Evolutionary conservation across 2,113 vertebrate species (phyloP).

Genomic region (Cairina moschata): DNA sequence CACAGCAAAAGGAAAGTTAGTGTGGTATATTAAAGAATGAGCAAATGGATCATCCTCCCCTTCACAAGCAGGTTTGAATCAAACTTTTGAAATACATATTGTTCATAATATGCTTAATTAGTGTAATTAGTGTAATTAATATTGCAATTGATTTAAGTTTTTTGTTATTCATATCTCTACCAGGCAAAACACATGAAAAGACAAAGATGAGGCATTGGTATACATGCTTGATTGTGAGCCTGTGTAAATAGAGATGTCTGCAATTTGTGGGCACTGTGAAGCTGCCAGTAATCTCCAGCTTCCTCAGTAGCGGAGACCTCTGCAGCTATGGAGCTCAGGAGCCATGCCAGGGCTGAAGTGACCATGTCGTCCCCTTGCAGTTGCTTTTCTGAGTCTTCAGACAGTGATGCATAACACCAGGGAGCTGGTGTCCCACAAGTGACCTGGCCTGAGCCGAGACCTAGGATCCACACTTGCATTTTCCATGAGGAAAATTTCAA

Average conservation of each 20-base stretch:
- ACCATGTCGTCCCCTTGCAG: not conserved
- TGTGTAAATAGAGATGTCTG: too few species aligned
- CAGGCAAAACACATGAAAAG: too few species aligned
- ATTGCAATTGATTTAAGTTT: not conserved
- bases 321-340: not conserved
- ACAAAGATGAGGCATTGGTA: too few species aligned
- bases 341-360: not conserved
- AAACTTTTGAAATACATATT: not conserved
- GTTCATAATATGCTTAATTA: not conserved
- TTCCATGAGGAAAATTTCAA: not conserved
- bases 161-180: not conserved
- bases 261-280: too few species aligned
- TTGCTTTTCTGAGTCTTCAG: not conserved
- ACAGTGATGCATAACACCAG: not conserved
- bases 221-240: too few species aligned
- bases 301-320: not conserved
- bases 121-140: slow-evolving; percentile 16
- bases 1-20: not conserved
- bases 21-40: not conserved
- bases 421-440: not conserved
- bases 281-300: not conserved
- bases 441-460: not conserved
- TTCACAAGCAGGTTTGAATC: not conserved
- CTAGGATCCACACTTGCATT: not conserved
- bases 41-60: not conserved